Base-by-base conservation (phyloP, 2,797 vertebrate species). In the Emys orbicularis region DNA sequence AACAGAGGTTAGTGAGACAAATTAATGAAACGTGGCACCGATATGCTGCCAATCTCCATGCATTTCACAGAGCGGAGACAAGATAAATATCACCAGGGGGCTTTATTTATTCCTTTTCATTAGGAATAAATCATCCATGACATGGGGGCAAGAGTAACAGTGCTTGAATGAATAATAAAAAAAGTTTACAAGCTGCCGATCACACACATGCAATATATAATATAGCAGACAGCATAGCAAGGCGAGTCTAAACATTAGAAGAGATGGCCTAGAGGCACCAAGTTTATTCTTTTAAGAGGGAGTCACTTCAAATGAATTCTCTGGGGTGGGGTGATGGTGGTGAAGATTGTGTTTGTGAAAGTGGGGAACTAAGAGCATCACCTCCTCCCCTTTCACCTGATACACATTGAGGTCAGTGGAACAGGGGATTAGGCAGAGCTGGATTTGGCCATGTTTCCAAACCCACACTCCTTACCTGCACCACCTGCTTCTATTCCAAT, bases 51-150 rank as follows among this genome's bases (percentile, higher is more conserved):
- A 87, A 93, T 95, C 95, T 96, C 80, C 83, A 87, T 0, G 1
- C 41, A 81, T 86, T 97, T 96, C 89, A 95, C 0, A 49, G 81
- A 94, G 74, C 74, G 72, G 84, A 92, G 79, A 94, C 56, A 92
- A 95, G 90, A 92, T 93, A 95, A 94, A 96, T 82, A 92, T 65
- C 41, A 89, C 79, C 88, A 94, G 61, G 31, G 91, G 44, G 84
- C 41, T 97, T 94, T 96, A 81, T 93, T 77, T 96, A 81, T 93
- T 77, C 88, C 90, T 97, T 94, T 95, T 87, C 96, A 95, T 95
- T 97, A 84, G 57, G 91, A 93, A 91, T 97, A 93, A 81, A 90
- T 94, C 94, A 96, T 61, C 91, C 90, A n/a, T 80, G 74, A 96
- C 94, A 93, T n/a, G 92, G 94, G 84, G 91, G 93, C 72, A 95